Percentiles rank a stretch among this genome's conserved stretches.
phyloP scores from a whole-genome alignment of 35 echinoderm and acorn worm species.

The Ophioderma brevispina region DNA sequence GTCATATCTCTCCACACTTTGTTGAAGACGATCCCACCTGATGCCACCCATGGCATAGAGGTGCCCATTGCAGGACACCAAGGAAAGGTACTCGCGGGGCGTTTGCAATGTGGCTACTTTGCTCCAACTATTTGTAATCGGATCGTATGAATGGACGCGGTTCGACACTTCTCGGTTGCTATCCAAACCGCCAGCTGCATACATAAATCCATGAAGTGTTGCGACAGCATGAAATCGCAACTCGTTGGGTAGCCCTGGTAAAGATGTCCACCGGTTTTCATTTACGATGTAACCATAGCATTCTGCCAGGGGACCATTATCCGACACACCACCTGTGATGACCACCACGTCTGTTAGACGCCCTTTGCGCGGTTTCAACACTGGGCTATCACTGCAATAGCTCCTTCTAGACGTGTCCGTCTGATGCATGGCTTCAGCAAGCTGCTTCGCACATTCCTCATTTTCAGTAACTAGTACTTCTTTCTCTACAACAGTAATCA shows the following conservation, averaged over 20 bases:
- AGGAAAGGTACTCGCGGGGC: constrained; percentile 83
- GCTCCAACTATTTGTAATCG: constrained; percentile 88
- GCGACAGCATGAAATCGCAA: constrained; percentile 97
- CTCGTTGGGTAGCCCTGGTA: constrained; percentile 88
- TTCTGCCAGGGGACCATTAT: constrained; percentile 79
- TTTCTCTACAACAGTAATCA: constrained; percentile 90
- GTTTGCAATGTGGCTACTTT: constrained; percentile 76
- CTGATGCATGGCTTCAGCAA: constrained; percentile 88
- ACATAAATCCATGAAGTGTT: constrained; percentile 81
- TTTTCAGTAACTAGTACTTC: constrained; percentile 80
- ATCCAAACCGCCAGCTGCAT: constrained; percentile 82
- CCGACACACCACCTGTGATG: constrained; percentile 93
- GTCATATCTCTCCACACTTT: constrained; percentile 92
- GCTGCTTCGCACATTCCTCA: constrained; percentile 68
- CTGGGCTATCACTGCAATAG: constrained; percentile 97
- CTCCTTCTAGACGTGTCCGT: constrained; percentile 94
- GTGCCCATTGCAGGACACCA: constrained; percentile 91
- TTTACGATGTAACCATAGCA: constrained; percentile 92
- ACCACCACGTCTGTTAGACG: constrained; percentile 91
- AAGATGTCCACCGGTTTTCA: constrained; percentile 90
- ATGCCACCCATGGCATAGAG: constrained; percentile 96
- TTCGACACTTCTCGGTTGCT: constrained; percentile 84
- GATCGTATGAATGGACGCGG: constrained; percentile 90
- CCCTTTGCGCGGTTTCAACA: constrained; percentile 95
- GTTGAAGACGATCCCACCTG: constrained; percentile 85